phyloP scores from a whole-genome alignment of 2,113 vertebrate species.

The Cephalopterus ornatus region DNA sequence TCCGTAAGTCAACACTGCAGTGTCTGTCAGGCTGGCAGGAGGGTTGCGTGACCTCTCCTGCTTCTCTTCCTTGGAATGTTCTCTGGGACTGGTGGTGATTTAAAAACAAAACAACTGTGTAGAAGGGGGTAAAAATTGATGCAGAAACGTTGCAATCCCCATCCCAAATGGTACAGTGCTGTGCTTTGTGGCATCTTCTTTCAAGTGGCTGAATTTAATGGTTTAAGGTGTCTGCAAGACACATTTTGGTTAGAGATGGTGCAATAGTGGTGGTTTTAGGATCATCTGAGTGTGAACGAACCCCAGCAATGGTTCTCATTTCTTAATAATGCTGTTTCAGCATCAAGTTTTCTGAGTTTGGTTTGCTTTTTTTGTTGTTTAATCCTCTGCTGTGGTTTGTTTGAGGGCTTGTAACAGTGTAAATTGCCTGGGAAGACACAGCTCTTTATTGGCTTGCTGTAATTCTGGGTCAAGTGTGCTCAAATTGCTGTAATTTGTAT shows the following conservation, averaged over 20 bases:
- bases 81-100: not conserved
- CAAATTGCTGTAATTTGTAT: constrained; percentile 40
- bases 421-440: not conserved
- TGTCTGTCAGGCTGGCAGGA: not conserved
- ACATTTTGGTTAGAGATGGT: not conserved
- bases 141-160: not conserved
- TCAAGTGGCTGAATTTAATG: too few relatives aligned
- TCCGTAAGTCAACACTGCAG: not conserved
- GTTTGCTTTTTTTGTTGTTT: not conserved
- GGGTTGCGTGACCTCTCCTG: not conserved
- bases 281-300: not conserved
- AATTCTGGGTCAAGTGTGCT: constrained; percentile 37
- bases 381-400: not conserved
- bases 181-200: not conserved
- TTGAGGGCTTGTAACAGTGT: not conserved
- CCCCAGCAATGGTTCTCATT: not conserved
- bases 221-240: not conserved
- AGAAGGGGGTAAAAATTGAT: not conserved
- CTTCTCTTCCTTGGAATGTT: not conserved
- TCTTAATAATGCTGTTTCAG: not conserved
- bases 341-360: not conserved
- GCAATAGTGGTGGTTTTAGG: not conserved
- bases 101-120: not conserved
- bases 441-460: not conserved
- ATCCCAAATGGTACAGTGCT: not conserved